Conservation (phyloP, 2,797 vertebrate species). For the Chelon auratus region DNA sequence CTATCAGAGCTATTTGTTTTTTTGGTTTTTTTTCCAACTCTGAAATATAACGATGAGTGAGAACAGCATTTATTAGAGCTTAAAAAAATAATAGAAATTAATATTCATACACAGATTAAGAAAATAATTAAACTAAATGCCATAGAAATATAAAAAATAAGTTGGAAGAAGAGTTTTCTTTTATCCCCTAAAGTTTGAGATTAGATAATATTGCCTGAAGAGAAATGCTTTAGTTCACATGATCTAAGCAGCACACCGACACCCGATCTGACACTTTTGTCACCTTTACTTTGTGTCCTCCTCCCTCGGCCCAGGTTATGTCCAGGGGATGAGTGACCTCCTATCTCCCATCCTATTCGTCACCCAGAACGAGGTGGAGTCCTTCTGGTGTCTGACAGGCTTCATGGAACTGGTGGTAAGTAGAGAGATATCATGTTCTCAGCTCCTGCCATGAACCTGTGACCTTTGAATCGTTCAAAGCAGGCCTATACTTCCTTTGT, state of each 20-base stretch:
- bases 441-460: not conserved
- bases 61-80: too few relatives aligned
- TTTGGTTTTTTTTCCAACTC: too few relatives aligned
- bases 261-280: not conserved
- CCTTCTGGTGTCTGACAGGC: slow-evolving; percentile 94
- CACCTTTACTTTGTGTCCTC: not conserved
- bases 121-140: too few relatives aligned
- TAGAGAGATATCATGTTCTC: not conserved
- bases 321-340: slow-evolving; percentile 95
- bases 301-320: slow-evolving; percentile 84
- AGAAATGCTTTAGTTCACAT: too few relatives aligned
- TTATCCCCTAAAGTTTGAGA: too few relatives aligned
- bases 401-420: slow-evolving; percentile 94
- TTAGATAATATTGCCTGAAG: too few relatives aligned
- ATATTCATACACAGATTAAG: too few relatives aligned
- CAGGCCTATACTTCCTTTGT: not conserved
- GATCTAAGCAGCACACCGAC: not conserved
- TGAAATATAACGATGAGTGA: too few relatives aligned
- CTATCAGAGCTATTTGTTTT: too few relatives aligned
- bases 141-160: too few relatives aligned
- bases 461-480: not conserved
- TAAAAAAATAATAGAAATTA: too few relatives aligned
- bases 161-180: too few relatives aligned
- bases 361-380: slow-evolving; percentile 93
- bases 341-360: slow-evolving; percentile 91